Evolutionary conservation across 2,113 vertebrate species (phyloP), one percentile per base, ranked within the genome.

Genomic region (Calyptommatus sinebrachiatus): DNA sequence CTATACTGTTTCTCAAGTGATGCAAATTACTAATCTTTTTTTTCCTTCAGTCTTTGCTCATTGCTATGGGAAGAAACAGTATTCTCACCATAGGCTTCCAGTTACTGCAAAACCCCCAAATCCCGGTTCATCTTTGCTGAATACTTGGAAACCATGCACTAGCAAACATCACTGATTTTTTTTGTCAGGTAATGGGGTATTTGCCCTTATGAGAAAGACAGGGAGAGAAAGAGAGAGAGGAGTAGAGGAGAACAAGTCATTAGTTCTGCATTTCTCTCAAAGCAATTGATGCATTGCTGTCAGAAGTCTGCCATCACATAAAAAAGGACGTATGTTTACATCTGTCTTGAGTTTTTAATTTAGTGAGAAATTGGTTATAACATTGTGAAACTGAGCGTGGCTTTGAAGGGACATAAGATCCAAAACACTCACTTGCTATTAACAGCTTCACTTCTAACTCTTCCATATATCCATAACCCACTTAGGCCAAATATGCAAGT

Each of bases 111-210:
- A 81, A 94, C 91, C 90, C 86, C 91, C 89, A 92, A 88, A 90
- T 89, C 86, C 89, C 84, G 83, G 90, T 92, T 93, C 88, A 91
- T 90, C 89, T 93, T 81, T 3, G 83, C 88, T 91, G 91, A 94
- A 93, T 80, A 6, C 92, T 93, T 90, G 90, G 92, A 95, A 93
- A 93, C 94, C 93, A 94, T 92, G 93, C 89, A 92, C 91, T 95
- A 91, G 91, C 91, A 85, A 92, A 92, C 91, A 91, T 77, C 91
- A 89, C 62, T 94, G 93, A 94, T 92, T 94, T 95, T n/a, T 89
- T 95, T 89, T 93, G 90, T 91, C 91, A 92, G 91, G 88, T 93
- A 91, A 57, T 26, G 90, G 91, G 91, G 92, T 88, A 88, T 93
- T 91, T 94, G 89, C 88, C 91, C 89, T 93, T 90, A 89, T 90